Evolutionary conservation across 2,797 vertebrate genomes (phyloP).

Genomic region (Glyptemys insculpta): DNA sequence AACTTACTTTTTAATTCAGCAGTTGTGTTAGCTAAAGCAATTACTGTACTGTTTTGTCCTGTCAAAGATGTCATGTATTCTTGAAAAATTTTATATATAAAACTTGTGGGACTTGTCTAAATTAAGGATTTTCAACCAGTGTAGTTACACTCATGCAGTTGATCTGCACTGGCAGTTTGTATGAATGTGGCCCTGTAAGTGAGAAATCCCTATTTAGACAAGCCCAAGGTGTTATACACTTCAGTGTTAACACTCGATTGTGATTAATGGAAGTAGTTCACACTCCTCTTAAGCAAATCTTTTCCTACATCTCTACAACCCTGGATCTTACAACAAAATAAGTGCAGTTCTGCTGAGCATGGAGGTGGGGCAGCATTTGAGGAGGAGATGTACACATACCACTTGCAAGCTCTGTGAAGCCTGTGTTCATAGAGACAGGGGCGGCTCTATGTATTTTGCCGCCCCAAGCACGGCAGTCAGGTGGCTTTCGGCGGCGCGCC

Average conservation of each 20-base stretch:
- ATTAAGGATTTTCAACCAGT: not conserved
- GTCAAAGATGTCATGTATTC: not conserved
- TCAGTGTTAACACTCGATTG: slow-evolving; percentile 42
- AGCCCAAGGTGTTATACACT: not conserved
- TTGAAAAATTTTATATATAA: not conserved
- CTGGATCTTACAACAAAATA: not conserved
- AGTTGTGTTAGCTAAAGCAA: slow-evolving; percentile 4
- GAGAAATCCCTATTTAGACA: slow-evolving; percentile 43
- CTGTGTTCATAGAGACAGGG: not conserved
- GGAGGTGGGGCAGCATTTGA: not conserved
- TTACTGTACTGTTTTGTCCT: not conserved
- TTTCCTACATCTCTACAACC: not conserved
- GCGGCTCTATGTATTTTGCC: too few species aligned
- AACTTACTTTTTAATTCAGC: not conserved
- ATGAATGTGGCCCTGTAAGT: slow-evolving; percentile 39
- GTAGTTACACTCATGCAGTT: not conserved
- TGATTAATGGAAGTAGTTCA: slow-evolving; percentile 33
- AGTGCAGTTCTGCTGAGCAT: not conserved
- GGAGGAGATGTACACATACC: slow-evolving; percentile 12
- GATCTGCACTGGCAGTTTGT: slow-evolving; percentile 36
- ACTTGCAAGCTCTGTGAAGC: not conserved
- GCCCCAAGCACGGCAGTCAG: too few species aligned
- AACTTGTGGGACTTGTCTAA: not conserved
- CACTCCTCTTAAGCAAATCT: not conserved
- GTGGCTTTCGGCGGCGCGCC: too few species aligned